Evolutionary conservation across 2,113 vertebrate genomes (phyloP).

Genomic region (Channa maculata): DNA sequence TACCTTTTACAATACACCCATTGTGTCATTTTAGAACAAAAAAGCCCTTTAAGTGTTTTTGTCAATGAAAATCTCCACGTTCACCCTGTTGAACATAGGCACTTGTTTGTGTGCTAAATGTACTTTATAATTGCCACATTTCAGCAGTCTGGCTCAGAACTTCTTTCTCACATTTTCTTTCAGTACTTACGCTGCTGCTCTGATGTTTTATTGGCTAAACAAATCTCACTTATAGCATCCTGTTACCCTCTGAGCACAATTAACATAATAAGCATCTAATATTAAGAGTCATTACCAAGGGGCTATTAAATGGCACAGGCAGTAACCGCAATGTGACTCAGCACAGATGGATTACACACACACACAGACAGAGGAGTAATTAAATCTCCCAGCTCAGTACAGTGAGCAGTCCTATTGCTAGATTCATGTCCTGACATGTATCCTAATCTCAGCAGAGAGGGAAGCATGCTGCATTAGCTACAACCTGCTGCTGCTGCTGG

Average conservation of each 20-base stretch:
- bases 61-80: not conserved
- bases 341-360: slow-evolving; percentile 40
- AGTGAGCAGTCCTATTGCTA: slow-evolving; percentile 36
- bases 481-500: slow-evolving; percentile 46
- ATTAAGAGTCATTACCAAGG: slow-evolving; percentile 71
- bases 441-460: slow-evolving; percentile 61
- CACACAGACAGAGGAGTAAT: slow-evolving; percentile 41
- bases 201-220: slow-evolving; percentile 61
- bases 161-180: slow-evolving; percentile 14
- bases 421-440: slow-evolving; percentile 74
- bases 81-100: not conserved
- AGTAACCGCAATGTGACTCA: slow-evolving; percentile 79
- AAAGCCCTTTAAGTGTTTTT: slow-evolving; percentile 37
- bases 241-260: slow-evolving; percentile 74
- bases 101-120: not conserved
- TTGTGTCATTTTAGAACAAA: slow-evolving; percentile 63
- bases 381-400: slow-evolving; percentile 42
- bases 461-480: slow-evolving; percentile 42
- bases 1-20: slow-evolving; percentile 59
- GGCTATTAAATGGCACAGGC: slow-evolving; percentile 74
- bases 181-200: slow-evolving; percentile 26
- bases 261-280: slow-evolving; percentile 79
- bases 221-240: slow-evolving; percentile 53
- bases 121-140: not conserved
- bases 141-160: not conserved